Evolutionary conservation across 2,888 invertebrate species (phyloP), one percentile per base, ranked within the genome.

Genomic region (Hypselothyrea guttata): DNA sequence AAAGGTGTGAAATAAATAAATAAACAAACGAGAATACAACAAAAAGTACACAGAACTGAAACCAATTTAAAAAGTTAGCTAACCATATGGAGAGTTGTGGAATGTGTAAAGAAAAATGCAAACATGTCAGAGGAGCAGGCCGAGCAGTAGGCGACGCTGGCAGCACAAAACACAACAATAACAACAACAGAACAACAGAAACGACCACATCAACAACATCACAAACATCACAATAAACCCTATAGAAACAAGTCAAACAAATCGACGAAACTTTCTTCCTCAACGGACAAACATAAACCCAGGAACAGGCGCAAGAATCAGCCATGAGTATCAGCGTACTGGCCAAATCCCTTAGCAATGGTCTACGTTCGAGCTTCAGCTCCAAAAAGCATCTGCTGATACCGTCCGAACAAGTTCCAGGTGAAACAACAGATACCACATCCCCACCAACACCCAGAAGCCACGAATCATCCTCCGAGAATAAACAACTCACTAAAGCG

Each of bases 1-100:
- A 78, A 67, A 81, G 84, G 81, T 77, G 82, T 76, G 76, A 79
- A 83, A 72, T 22, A 22, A 22, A 22, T 22, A 22, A 22, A 22
- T 22, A 22, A 22, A 22, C 22, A n/a, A n/a, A n/a, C n/a, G n/a
- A n/a, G n/a, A n/a, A n/a, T n/a, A n/a, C n/a, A n/a, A n/a, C n/a
- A 22, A 22, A 22, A 22, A 22, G 5, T 22, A 22, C 22, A 2
- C 22, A 22, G 22, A 79, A 64, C 81, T 66, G 81, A 77, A 77
- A 77, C 81, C 84, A 77, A 77, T 77, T 77, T 77, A 84, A 77
- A 77, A 77, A 77, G 84, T 77, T 77, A 55, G 67, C 64, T 63
- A 72, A 73, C 77, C 77, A 84, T 77, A 77, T 84, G 84, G 84
- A 70, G 64, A 73, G 42, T 8, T 31, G 35, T 56, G 52, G n/a